phyloP scores from a whole-genome alignment of 1,140 invertebrate genomes.

The Asbolus verrucosus region DNA sequence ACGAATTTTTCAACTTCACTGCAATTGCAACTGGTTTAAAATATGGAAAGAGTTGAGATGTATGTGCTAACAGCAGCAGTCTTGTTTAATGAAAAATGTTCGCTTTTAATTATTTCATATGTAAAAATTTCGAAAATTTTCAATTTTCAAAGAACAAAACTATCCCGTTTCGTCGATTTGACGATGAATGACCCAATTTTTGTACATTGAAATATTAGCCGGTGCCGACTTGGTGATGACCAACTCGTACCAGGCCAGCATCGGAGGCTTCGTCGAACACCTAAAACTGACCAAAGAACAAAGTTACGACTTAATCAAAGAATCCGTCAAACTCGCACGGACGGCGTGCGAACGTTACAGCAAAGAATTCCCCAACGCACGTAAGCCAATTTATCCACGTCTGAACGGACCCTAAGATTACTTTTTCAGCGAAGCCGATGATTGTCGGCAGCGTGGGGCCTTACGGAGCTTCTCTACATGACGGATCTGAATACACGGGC shows the following conservation, averaged over 20 bases:
- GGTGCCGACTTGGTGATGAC: constrained; percentile 88
- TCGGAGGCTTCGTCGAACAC: constrained; percentile 81
- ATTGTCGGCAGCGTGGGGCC: constrained; percentile 90
- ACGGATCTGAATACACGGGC: constrained; percentile 92
- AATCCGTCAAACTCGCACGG: constrained; percentile 77
- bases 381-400: too few species aligned
- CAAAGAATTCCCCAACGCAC: constrained; percentile 66
- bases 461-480: constrained; percentile 87
- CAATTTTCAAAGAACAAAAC: too few species aligned
- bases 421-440: constrained; percentile 64
- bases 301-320: constrained; percentile 75
- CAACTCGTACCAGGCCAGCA: constrained; percentile 89
- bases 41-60: too few species aligned
- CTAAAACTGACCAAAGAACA: constrained; percentile 73
- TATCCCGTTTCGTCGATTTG: too few species aligned
- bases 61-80: too few species aligned
- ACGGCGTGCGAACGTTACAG: constrained; percentile 71
- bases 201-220: constrained; percentile 68
- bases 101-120: too few species aligned
- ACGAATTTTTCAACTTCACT: too few species aligned
- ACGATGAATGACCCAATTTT: neutral
- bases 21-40: too few species aligned
- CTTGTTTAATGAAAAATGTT: too few species aligned
- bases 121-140: too few species aligned
- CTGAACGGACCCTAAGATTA: neutral